These are phyloP conservation scores for Rhincodon typus DNA, from an alignment of 2,797 vertebrate species.

Conservation along the genomic window DNA sequence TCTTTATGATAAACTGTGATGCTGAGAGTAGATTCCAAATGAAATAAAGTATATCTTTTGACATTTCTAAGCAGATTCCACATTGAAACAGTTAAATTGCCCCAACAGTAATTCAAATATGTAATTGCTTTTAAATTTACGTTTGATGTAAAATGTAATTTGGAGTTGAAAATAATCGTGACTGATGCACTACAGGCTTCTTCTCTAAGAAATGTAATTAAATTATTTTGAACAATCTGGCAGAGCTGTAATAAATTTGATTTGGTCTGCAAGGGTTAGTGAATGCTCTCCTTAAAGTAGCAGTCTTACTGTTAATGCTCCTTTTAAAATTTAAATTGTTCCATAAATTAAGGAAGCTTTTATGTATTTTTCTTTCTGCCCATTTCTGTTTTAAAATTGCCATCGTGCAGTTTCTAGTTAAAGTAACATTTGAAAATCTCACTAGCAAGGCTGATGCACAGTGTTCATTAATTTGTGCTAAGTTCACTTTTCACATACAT, in stretches of 20 bases:
- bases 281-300: not conserved
- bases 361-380: not conserved
- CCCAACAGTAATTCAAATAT: not conserved
- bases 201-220: not conserved
- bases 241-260: not conserved
- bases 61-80: not conserved
- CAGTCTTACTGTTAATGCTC: not conserved
- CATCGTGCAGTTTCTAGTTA: not conserved
- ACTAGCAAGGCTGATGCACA: not conserved
- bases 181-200: not conserved
- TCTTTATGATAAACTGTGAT: not conserved
- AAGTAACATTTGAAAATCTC: not conserved
- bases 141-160: not conserved
- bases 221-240: constrained; percentile 5
- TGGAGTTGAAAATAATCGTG: not conserved
- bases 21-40: not conserved
- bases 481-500: not conserved
- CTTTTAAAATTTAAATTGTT: not conserved
- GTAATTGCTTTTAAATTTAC: constrained; percentile 8
- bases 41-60: not conserved
- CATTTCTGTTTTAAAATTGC: not conserved
- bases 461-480: not conserved
- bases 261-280: not conserved
- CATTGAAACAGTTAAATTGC: not conserved
- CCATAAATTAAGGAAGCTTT: not conserved